Evolutionary conservation across 2,113 vertebrate species (phyloP).

Genomic region (Channa maculata): DNA sequence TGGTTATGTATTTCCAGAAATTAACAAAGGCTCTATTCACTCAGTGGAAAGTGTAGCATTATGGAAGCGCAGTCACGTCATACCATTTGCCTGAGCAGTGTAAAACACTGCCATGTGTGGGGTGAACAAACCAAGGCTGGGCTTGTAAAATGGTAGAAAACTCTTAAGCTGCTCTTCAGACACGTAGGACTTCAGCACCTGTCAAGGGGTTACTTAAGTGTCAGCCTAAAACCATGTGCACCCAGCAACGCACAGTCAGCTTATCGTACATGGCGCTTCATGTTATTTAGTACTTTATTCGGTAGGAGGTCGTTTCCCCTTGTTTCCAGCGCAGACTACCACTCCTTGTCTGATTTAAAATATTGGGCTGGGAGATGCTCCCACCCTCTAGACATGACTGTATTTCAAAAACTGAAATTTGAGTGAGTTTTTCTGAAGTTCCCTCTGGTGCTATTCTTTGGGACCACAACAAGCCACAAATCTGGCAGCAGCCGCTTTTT

Average conservation of each 20-base stretch:
- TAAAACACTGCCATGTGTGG: conserved; percentile 74
- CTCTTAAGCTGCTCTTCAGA: conserved; percentile 69
- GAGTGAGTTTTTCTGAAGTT: conserved; percentile 77
- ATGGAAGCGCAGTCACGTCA: conserved; percentile 42
- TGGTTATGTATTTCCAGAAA: conserved; percentile 19
- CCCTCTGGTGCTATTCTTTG: conserved; percentile 80
- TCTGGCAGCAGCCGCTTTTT: conserved; percentile 69
- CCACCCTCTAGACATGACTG: conserved; percentile 50
- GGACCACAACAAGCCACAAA: conserved; percentile 80
- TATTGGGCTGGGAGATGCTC: conserved; percentile 72
- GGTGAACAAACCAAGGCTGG: conserved; percentile 59
- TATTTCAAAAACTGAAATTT: conserved; percentile 77
- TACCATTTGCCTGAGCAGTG: conserved; percentile 62
- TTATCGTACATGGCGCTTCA: conserved; percentile 12
- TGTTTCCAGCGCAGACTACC: conserved; percentile 44
- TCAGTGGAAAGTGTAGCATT: conserved; percentile 30
- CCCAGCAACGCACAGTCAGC: conserved; percentile 43
- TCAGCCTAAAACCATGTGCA: conserved; percentile 64
- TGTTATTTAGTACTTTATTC: conserved; percentile 56
- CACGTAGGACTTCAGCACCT: conserved; percentile 74
- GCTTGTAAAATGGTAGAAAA: conserved; percentile 72
- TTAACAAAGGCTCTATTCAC: conserved; percentile 26
- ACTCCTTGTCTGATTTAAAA: conserved; percentile 73
- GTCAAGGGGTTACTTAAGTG: conserved; percentile 72
- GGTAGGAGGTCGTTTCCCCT: conserved; percentile 30